Evolutionary conservation across 1,140 invertebrate species (phyloP), one percentile per base, ranked within the genome.

Genomic region (Eumaeus atala): DNA sequence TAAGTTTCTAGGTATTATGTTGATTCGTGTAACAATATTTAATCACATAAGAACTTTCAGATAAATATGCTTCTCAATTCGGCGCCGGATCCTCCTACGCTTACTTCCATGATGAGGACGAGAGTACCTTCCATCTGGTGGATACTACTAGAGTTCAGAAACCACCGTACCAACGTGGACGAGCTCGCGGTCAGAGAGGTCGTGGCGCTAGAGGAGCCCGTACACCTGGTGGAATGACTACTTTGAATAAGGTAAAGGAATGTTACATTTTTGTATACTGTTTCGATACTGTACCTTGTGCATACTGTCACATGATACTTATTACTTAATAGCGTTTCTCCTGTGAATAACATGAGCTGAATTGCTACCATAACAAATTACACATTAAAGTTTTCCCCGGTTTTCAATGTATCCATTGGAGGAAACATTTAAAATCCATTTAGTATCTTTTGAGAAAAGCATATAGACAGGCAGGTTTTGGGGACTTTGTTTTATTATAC

Each of bases 61-160:
- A 96, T 76, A 98, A 98, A 83, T 99, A 99, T 85, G 92, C 94
- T 51, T 98, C 97, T 28, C 95, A 97, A 66, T 98, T 98, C 90
- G 97, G 97, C 33, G 93, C 95, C 59, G 95, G 95, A 33, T 97
- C 93, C 74, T 97, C 98, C 70, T 99, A 99, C 90, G 95, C 97
- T 1, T 99, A 99, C 74, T 98, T 95, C 78, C 97, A 99, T 76
- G 97, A 99, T 72, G 97, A 99, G 79, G 97, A 99, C 87, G 97
- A 99, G 84, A 97, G 94, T 58, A 96, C 95, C n/a, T 99, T 99
- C 90, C 97, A 99, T 76, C 87, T 99, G 82, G 97, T 99, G 62
- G 97, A 98, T 76, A 98, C 97, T 0, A 95, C 96, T 1, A 91
- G 95, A 35, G 92, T 96, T 3, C 95, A 96, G 69, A 96, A 97